These are phyloP conservation scores for Penaeus japonicus DNA, from an alignment of 1,140 invertebrate species.

Conservation along the genomic window DNA sequence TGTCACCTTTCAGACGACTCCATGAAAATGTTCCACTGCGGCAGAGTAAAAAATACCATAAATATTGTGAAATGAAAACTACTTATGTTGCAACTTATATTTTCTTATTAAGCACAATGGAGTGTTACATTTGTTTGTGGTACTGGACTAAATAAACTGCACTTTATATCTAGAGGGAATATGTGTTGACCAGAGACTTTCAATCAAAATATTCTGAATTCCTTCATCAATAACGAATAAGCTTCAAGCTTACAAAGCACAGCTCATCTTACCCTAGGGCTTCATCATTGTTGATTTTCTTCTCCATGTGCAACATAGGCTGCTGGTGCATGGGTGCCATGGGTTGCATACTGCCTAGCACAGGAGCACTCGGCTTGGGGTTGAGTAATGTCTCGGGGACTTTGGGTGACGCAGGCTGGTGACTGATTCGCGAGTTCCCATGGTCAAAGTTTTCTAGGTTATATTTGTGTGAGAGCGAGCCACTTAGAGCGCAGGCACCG, in stretches of 20 bases:
- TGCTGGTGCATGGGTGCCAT: background rate
- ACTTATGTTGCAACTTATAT: too few species aligned
- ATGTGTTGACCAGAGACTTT: too few species aligned
- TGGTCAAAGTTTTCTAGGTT: slow-evolving; percentile 18
- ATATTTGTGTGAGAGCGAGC: background rate
- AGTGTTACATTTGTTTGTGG: too few species aligned
- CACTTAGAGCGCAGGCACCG: too few species aligned
- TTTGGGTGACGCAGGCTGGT: slow-evolving; percentile 11
- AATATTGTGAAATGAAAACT: too few species aligned
- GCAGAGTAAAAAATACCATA: too few species aligned
- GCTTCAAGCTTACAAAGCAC: background rate
- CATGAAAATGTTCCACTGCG: too few species aligned
- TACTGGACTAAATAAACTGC: too few species aligned
- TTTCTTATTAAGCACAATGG: too few species aligned
- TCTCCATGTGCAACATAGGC: background rate
- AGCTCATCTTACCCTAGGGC: background rate
- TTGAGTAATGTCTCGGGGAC: slow-evolving; percentile 16
- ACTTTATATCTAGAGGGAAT: too few species aligned
- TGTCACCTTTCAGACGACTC: too few species aligned
- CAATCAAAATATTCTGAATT: too few species aligned
- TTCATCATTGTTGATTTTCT: slow-evolving; percentile 41
- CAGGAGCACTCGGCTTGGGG: background rate
- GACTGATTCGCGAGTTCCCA: background rate
- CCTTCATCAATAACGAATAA: background rate
- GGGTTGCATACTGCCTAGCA: background rate